A percentile compares a stretch with the other conserved stretches of the same genome.
These are phyloP conservation scores for Creontiades dilutus DNA, from an alignment of 2,888 invertebrate genomes.

Conservation along the genomic window DNA sequence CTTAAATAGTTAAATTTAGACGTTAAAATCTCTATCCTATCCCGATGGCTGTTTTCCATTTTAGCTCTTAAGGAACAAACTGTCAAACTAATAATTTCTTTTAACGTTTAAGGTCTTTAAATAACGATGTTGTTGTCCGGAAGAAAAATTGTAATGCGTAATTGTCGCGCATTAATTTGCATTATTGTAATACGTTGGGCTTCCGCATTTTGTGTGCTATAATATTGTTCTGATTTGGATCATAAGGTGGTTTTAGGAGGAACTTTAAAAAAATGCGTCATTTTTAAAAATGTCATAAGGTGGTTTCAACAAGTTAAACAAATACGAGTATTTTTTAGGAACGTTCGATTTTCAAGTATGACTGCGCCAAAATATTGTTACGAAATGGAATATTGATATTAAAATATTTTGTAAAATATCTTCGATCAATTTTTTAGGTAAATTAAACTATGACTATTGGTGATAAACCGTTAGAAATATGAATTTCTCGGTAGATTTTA, in stretches of 20 bases:
- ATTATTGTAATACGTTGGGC: not conserved
- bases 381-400: no score
- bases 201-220: not conserved
- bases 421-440: no score
- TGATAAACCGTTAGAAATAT: no score
- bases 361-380: no score
- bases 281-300: no score
- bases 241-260: not conserved
- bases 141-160: not conserved
- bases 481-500: no score
- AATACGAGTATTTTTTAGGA: not conserved
- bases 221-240: not conserved
- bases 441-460: no score
- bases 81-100: not conserved
- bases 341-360: no score
- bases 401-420: no score
- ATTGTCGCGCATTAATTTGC: not conserved
- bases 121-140: not conserved
- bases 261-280: not conserved
- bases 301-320: no score
- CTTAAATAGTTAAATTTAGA: not conserved
- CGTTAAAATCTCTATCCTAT: not conserved
- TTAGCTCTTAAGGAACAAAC: not conserved
- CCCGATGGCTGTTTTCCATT: constrained; percentile 40
- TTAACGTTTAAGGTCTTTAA: not conserved